phyloP scores from a whole-genome alignment of 2,797 vertebrate genomes.

The Diceros bicornis region DNA sequence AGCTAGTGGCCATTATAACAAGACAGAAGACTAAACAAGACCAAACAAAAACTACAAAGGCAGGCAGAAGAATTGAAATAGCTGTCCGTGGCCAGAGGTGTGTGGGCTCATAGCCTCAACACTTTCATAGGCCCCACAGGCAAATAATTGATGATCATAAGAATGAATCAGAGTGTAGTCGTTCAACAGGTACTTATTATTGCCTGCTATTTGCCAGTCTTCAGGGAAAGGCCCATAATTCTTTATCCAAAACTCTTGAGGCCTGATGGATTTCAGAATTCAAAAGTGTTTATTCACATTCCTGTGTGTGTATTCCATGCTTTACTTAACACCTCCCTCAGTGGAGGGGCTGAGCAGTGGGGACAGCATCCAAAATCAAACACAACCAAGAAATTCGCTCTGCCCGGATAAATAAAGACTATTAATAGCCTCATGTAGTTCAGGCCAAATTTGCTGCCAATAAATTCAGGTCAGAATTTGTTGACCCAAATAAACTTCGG shows the following conservation, averaged over 20 bases:
- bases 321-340: background rate
- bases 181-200: conserved; percentile 48
- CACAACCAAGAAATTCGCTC: background rate
- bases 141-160: conserved; percentile 4
- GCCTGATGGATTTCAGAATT: conserved; percentile 5
- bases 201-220: background rate
- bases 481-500: conserved; percentile 12
- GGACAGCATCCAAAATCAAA: background rate
- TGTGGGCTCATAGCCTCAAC: background rate
- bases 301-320: background rate
- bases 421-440: conserved; percentile 15
- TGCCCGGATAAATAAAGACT: background rate
- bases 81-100: background rate
- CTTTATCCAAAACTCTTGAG: background rate
- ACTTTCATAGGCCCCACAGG: conserved; percentile 24
- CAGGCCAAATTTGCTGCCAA: conserved; percentile 29
- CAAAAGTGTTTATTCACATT: background rate
- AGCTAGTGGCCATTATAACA: background rate
- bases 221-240: background rate
- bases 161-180: conserved; percentile 34
- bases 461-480: conserved; percentile 45
- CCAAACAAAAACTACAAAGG: background rate
- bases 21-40: conserved; percentile 6
- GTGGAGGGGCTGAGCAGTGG: too few relatives aligned
- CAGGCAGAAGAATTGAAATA: conserved; percentile 5